Conservation (phyloP, 2,797 vertebrate genomes). For the Merluccius polli region DNA sequence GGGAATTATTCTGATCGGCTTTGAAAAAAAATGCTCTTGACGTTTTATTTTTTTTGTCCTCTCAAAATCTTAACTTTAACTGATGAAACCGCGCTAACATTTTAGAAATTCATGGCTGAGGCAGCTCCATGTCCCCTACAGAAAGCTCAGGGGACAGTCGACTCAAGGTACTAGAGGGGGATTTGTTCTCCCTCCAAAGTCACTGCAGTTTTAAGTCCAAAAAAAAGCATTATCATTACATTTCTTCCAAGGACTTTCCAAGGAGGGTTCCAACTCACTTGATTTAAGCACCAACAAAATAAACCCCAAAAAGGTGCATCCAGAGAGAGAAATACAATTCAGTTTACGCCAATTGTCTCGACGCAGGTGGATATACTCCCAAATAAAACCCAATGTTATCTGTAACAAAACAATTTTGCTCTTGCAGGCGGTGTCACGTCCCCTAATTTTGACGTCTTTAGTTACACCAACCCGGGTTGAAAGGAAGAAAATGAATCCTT, state of each 20-base stretch:
- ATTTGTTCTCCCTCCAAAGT: constrained; percentile 38
- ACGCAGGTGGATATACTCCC: no score
- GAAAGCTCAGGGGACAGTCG: constrained; percentile 41
- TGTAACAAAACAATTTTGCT: no score
- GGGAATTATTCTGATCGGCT: no score
- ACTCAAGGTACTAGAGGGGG: constrained; percentile 37
- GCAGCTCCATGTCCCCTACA: constrained; percentile 41
- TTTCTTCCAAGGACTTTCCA: background rate
- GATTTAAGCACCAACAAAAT: constrained; percentile 6
- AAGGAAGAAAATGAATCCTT: constrained; percentile 14
- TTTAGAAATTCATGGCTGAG: constrained; percentile 24
- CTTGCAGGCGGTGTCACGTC: no score
- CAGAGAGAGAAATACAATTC: background rate
- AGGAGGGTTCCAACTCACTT: constrained; percentile 20
- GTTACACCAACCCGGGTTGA: background rate
- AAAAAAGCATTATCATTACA: constrained; percentile 13
- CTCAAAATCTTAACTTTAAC: background rate
- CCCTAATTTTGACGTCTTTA: constrained; percentile 2
- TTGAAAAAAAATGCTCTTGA: no score
- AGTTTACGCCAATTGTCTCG: no score
- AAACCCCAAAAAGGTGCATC: background rate
- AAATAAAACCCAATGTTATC: no score
- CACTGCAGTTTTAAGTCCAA: constrained; percentile 16
- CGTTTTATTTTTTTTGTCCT: background rate
- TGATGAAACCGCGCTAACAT: no score